Percentiles rank a stretch among this genome's conserved stretches.
Evolutionary conservation across 2,113 vertebrate genomes (phyloP).

Genomic region (Periophthalmus modestus): DNA sequence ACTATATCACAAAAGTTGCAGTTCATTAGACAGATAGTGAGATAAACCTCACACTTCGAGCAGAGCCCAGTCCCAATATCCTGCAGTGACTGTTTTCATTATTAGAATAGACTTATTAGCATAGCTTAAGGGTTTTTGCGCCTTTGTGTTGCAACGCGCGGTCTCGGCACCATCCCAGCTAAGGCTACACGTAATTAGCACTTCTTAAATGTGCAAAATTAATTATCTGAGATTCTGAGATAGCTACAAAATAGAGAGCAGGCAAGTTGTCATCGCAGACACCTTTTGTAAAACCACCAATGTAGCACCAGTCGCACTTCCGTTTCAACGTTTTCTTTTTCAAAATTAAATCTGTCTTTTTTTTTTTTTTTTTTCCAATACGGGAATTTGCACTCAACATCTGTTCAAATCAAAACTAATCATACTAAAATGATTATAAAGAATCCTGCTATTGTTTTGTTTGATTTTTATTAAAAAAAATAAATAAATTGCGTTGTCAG

Average conservation of each 20-base stretch:
- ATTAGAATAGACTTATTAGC: not conserved
- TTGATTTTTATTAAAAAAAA: not conserved
- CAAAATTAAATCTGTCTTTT: conserved; percentile 19
- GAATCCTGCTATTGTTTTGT: not conserved
- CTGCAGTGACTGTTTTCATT: not conserved
- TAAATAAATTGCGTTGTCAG: too few species aligned
- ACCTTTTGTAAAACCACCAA: not conserved
- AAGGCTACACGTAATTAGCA: not conserved
- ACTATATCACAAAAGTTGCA: not conserved
- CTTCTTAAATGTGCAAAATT: not conserved
- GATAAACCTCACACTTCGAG: not conserved
- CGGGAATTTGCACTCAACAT: too few species aligned
- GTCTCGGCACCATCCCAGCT: not conserved
- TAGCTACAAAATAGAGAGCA: not conserved
- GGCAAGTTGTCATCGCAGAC: conserved; percentile 5
- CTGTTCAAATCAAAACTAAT: not conserved
- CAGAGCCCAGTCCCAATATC: not conserved
- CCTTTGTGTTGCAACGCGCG: not conserved
- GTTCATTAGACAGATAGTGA: not conserved
- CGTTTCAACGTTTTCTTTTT: not conserved
- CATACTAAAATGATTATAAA: not conserved
- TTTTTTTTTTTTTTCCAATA: not conserved
- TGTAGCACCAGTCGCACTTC: not conserved
- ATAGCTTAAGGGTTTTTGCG: not conserved
- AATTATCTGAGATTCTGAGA: too few species aligned